Evolutionary conservation across 2,113 vertebrate genomes (phyloP), one percentile per base, ranked within the genome.

Genomic region (Melanerpes formicivorus): DNA sequence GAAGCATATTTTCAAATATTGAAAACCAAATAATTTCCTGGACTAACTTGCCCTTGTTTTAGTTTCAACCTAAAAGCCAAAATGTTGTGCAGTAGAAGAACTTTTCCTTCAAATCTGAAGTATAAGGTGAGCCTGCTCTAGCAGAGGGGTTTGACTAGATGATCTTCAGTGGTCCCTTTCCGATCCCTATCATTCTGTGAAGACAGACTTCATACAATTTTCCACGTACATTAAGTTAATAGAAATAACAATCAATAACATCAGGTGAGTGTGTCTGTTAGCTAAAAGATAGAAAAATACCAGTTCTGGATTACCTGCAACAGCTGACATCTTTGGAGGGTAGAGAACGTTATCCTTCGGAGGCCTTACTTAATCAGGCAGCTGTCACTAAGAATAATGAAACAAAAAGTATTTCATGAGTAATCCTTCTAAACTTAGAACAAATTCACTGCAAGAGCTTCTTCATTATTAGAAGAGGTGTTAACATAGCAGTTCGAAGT

Each of bases 231-330:
- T 27, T 29, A 54, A 75, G 65, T 50, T 44, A 5, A 21, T 11
- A 25, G 18, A 71, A 70, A 37, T 32, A 88, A 66, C 3, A 34
- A 84, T 11, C 18, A 80, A 5, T 48, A 81, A 32, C 27, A 76
- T 18, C 40, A 88, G 4, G 9, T 29, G 15, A 70, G 9, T 18
- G 9, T 23, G 19, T 19, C 29, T 15, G n/a, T 46, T 18, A 90
- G 34, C 27, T 84, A 46, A 69, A 30, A n/a, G 14, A 62, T 3
- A 69, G 32, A 22, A 69, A 66, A 78, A 75, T 72, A 70, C 25
- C 18, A 60, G 50, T 40, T 50, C 27, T 32, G 40, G 26, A 54
- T 96, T 93, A 96, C 95, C 97, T 95, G 58, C 85, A 93, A 95
- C 89, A 77, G 94, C 84, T 69, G 92, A 12, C 96, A 97, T 97